These are phyloP conservation scores for Emesis russula DNA, from an alignment of 2,888 invertebrate species.

Conservation along the genomic window DNA sequence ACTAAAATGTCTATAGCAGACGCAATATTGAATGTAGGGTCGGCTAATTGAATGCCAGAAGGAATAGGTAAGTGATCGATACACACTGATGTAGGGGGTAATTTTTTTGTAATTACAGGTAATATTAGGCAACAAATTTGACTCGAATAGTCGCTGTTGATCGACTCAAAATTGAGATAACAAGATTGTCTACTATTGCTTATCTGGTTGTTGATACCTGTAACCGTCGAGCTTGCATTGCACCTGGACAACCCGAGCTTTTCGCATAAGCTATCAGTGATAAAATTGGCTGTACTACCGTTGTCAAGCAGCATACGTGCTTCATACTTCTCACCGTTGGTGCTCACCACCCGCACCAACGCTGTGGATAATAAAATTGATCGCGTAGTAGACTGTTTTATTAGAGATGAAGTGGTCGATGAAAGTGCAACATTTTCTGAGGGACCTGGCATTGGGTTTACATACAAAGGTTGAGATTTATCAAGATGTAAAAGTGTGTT, in stretches of 20 bases:
- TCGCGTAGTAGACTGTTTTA: conserved; percentile 16
- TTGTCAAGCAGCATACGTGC: conserved; percentile 56
- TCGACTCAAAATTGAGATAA: conserved; percentile 25
- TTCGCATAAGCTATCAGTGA: conserved; percentile 34
- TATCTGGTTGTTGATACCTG: conserved; percentile 45
- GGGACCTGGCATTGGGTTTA: neutral
- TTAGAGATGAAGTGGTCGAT: neutral
- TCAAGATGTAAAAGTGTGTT: conserved; percentile 73
- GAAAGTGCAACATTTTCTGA: neutral
- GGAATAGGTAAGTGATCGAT: conserved; percentile 25
- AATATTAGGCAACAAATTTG: conserved; percentile 20
- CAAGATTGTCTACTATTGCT: conserved; percentile 32
- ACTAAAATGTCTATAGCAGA: conserved; percentile 68
- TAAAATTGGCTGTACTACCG: conserved; percentile 61
- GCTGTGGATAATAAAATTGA: conserved; percentile 59
- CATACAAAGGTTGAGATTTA: neutral
- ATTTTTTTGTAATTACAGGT: conserved; percentile 23
- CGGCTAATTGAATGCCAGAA: conserved; percentile 26
- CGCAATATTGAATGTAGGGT: conserved; percentile 52
- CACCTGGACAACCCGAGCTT: conserved; percentile 44
- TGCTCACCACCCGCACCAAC: conserved; percentile 30
- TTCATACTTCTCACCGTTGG: conserved; percentile 19
- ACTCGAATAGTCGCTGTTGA: neutral
- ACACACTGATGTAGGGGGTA: conserved; percentile 19
- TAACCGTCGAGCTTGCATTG: conserved; percentile 24